These are phyloP conservation scores for Fukomys damarensis DNA, from an alignment of 2,113 vertebrate species.

Conservation along the genomic window DNA sequence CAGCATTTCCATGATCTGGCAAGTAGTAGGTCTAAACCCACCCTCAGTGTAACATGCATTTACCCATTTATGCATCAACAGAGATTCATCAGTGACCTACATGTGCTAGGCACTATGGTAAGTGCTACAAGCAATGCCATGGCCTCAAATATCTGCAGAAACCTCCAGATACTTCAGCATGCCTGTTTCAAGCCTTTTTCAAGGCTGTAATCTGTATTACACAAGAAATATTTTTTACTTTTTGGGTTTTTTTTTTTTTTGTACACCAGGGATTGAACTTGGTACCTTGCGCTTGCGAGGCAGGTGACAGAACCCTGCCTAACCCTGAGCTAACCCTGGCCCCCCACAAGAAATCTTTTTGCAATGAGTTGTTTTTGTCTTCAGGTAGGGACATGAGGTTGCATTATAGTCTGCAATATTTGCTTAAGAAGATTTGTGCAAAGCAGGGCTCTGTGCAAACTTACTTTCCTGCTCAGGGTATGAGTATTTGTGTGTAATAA, in stretches of 20 bases:
- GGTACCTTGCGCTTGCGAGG: too few species aligned
- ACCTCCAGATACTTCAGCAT: too few species aligned
- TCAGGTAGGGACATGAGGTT: neutral
- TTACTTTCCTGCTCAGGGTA: neutral
- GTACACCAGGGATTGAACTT: too few species aligned
- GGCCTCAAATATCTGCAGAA: neutral
- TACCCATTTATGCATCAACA: neutral
- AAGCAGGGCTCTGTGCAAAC: neutral
- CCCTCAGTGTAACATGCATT: rapidly evolving
- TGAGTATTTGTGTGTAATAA: neutral
- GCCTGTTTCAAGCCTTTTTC: neutral
- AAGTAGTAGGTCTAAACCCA: neutral
- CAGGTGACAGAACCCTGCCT: too few species aligned
- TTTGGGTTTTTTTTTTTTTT: too few species aligned
- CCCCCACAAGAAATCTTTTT: neutral
- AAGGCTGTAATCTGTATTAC: rapidly evolving
- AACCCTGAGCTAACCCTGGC: too few species aligned
- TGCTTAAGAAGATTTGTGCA: neutral
- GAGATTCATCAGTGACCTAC: neutral
- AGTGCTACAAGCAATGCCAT: rapidly evolving
- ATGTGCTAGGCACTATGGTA: neutral
- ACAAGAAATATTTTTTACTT: neutral
- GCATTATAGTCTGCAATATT: neutral
- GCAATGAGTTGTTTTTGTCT: neutral
- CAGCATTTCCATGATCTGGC: neutral